Conservation (phyloP, 2,797 vertebrate genomes). For the Geotrypetes seraphini region DNA sequence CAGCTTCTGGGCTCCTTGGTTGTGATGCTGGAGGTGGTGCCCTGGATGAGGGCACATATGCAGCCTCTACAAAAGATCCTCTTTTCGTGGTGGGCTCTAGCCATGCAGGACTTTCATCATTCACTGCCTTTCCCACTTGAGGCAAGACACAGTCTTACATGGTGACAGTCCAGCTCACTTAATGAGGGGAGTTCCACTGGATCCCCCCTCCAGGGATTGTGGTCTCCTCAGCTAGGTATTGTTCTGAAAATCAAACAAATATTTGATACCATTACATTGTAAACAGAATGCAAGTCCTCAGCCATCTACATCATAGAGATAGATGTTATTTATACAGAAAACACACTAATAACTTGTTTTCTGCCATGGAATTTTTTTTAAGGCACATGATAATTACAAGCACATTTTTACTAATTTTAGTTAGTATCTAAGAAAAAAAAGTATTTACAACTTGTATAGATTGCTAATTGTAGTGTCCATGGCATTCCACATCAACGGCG, state of each 20-base stretch:
- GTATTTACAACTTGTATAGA: conserved; percentile 56
- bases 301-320: conserved; percentile 72
- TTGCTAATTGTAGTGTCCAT: conserved; percentile 20
- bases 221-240: no score
- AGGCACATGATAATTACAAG: conserved; percentile 97
- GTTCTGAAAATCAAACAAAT: conserved; percentile 65
- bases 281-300: conserved; percentile 79
- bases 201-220: no score
- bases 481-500: conserved; percentile 17
- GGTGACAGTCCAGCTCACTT: no score
- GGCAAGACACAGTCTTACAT: no score
- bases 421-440: conserved; percentile 62
- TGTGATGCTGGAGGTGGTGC: no score
- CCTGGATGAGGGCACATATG: no score
- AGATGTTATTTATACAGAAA: conserved; percentile 65
- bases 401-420: conserved; percentile 82
- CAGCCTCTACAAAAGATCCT: no score
- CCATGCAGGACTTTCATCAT: no score
- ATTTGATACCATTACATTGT: conserved; percentile 78
- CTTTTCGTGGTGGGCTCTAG: no score
- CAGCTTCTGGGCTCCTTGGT: no score
- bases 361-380: conserved; percentile 88
- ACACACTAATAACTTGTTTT: conserved; percentile 59
- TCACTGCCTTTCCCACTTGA: no score
- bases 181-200: no score